phyloP scores from a whole-genome alignment of 1,140 invertebrate species.

The Rhopalosiphum padi region DNA sequence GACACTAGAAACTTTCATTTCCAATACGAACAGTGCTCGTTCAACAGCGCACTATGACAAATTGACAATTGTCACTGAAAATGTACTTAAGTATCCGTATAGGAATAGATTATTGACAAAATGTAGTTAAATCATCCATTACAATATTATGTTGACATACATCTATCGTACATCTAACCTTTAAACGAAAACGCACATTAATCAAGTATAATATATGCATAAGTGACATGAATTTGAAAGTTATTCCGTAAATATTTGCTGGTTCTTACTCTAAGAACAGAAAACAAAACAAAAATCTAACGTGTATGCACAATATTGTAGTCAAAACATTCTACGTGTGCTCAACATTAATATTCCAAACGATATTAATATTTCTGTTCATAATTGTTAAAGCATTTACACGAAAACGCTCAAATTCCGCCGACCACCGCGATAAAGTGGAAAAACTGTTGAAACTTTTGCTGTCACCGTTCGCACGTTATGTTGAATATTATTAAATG shows the following conservation, averaged over 20 bases:
- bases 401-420: not conserved
- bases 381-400: not conserved
- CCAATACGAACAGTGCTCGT: not conserved
- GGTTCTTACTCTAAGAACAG: not conserved
- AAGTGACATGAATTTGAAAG: not conserved
- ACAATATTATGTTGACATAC: not conserved
- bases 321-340: not conserved
- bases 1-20: not conserved
- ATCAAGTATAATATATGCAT: not conserved
- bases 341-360: not conserved
- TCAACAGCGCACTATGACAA: not conserved
- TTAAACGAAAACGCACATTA: not conserved
- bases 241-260: not conserved
- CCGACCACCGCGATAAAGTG: not conserved
- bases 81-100: not conserved
- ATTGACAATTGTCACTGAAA: not conserved
- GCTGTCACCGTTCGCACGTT: not conserved
- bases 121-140: not conserved
- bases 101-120: not conserved
- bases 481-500: not conserved
- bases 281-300: conserved; percentile 10
- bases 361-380: not conserved
- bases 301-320: not conserved
- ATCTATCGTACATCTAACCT: not conserved
- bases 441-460: not conserved